Percentiles rank a stretch among this genome's conserved stretches.
Evolutionary conservation across 2,888 invertebrate species (phyloP).

Genomic region (Thysanoteuthis rhombus): DNA sequence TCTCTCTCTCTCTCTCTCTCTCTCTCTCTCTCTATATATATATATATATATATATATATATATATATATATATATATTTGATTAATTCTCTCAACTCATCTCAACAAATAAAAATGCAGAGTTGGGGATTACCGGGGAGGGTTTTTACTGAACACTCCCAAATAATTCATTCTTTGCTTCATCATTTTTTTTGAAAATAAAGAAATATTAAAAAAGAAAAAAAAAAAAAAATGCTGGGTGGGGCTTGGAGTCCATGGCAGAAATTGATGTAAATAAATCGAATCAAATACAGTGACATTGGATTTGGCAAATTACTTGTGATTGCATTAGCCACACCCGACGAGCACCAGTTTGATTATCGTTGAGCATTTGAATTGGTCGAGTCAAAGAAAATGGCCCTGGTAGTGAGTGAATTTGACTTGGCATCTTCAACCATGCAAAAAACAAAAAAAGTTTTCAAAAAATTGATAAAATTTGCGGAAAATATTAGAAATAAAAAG

Average conservation of each 20-base stretch:
- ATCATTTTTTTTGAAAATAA: not conserved
- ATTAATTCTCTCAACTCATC: not conserved
- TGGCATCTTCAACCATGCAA: slow-evolving; percentile 12
- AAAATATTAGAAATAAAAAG: not conserved
- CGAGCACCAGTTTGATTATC: slow-evolving; percentile 12
- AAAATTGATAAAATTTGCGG: not conserved
- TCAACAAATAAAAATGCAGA: not conserved
- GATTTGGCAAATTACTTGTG: slow-evolving; percentile 12
- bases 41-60: too few relatives aligned
- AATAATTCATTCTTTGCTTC: not conserved
- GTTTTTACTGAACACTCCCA: not conserved
- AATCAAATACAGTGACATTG: not conserved
- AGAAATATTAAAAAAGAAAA: not conserved
- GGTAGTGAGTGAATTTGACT: not conserved
- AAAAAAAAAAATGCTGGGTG: not conserved
- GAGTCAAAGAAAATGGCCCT: not conserved
- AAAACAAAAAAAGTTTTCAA: not conserved
- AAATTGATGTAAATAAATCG: slow-evolving; percentile 12
- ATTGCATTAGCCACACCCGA: not conserved
- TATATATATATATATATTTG: not conserved
- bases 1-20: not conserved
- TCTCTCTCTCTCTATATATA: not conserved
- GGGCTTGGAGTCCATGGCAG: not conserved
- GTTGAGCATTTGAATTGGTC: not conserved
- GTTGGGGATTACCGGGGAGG: not conserved